These are phyloP conservation scores for Acrobasis repandana DNA, from an alignment of 2,888 invertebrate genomes.

Conservation along the genomic window DNA sequence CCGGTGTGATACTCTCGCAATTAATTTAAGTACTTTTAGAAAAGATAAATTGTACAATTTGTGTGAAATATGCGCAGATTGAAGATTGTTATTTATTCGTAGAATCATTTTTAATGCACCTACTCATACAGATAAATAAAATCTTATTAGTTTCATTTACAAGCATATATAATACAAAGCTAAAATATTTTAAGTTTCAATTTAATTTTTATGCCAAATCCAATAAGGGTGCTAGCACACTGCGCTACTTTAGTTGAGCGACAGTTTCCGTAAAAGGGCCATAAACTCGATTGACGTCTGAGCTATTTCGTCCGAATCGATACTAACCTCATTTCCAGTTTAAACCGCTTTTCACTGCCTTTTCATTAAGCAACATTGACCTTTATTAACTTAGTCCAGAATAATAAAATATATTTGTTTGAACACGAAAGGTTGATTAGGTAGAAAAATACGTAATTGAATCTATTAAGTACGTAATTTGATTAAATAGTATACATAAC, in stretches of 20 bases:
- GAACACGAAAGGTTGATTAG: no score
- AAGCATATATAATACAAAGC: neutral
- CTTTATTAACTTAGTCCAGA: neutral
- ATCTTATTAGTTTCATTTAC: no score
- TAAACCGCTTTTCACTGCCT: conserved; percentile 16
- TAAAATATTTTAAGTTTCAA: conserved; percentile 7
- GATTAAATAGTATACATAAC: no score
- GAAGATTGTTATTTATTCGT: no score
- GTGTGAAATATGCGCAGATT: no score
- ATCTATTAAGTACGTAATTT: no score
- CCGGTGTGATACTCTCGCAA: no score
- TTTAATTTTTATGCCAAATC: conserved; percentile 15
- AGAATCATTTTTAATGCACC: no score
- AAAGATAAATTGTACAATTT: no score
- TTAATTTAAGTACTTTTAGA: no score
- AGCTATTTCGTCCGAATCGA: conserved; percentile 24
- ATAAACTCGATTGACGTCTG: conserved; percentile 24
- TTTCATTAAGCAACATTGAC: conserved; percentile 20
- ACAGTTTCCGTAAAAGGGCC: conserved; percentile 22
- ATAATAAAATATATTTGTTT: neutral
- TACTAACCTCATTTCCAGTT: conserved; percentile 21
- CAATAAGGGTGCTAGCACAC: conserved; percentile 18
- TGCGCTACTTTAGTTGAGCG: conserved; percentile 19
- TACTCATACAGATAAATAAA: no score
- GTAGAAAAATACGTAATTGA: no score